Conservation (phyloP, 2,797 vertebrate species). For the Euphonia xanthogaster region DNA sequence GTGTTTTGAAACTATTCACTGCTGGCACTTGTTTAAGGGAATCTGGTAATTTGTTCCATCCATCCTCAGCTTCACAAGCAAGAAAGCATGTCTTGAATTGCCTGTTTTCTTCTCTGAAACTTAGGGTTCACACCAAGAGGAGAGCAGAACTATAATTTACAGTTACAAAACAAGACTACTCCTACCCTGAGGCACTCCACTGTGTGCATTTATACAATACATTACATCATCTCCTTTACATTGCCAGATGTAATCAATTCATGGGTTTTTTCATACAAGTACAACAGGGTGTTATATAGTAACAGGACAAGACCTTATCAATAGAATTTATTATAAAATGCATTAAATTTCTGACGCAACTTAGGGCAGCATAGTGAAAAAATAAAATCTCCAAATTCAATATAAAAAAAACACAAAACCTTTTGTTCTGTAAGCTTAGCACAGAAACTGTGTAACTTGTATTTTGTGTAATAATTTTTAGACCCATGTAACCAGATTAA, state of each 20-base stretch:
- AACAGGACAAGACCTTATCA: not conserved
- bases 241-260: constrained; percentile 55
- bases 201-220: constrained; percentile 44
- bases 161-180: constrained; percentile 18
- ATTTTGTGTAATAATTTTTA: not conserved
- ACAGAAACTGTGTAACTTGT: not conserved
- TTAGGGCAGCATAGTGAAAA: not conserved
- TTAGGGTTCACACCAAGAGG: constrained; percentile 49
- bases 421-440: not conserved
- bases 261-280: not conserved
- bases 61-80: constrained; percentile 17
- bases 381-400: not conserved
- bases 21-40: constrained; percentile 59
- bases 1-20: constrained; percentile 60
- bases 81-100: constrained; percentile 34
- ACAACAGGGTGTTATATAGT: not conserved
- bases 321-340: not conserved
- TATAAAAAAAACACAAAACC: not conserved
- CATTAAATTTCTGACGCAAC: constrained; percentile 28
- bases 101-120: constrained; percentile 51
- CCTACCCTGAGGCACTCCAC: constrained; percentile 11
- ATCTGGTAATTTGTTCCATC: constrained; percentile 60
- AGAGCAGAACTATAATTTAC: constrained; percentile 55
- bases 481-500: not conserved
- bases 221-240: constrained; percentile 33